Evolutionary conservation across 2,797 vertebrate species (phyloP).

Genomic region (Eidolon dupreanum): DNA sequence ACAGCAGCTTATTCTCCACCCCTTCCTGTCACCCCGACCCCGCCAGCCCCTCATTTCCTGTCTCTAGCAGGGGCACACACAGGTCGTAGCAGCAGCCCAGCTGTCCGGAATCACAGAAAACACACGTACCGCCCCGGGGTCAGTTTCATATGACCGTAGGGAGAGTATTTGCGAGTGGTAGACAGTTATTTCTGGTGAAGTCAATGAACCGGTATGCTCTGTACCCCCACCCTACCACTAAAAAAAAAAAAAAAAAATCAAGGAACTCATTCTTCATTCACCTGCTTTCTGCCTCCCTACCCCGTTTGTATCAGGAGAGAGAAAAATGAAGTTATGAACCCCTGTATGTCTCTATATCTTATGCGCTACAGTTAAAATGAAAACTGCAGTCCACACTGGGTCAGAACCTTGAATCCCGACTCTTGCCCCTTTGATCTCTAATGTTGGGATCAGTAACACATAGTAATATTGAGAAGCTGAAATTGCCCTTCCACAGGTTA

Average conservation of each 20-base stretch:
- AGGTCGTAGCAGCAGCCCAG: neutral
- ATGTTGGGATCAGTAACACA: neutral
- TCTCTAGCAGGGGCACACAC: neutral
- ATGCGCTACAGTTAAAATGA: neutral
- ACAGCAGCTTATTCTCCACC: neutral
- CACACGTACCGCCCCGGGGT: neutral
- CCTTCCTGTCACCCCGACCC: neutral
- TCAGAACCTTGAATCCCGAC: neutral
- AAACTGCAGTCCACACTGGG: neutral
- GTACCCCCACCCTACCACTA: neutral
- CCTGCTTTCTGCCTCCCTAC: neutral
- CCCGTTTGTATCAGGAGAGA: neutral
- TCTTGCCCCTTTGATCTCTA: neutral
- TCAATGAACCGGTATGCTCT: neutral
- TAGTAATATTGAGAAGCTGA: neutral
- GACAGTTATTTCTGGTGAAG: constrained; percentile 28
- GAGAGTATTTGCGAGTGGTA: neutral
- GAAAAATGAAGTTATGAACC: neutral
- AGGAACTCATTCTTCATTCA: neutral
- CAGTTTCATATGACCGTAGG: neutral
- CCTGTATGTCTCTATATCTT: neutral
- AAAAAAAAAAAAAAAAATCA: neutral
- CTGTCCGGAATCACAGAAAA: neutral
- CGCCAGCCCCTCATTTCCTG: constrained; percentile 23
- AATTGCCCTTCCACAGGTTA: neutral